A percentile compares a stretch with the other conserved stretches of the same genome.
Conservation (phyloP, 2,888 invertebrate species). For the Charanyca ferruginea region DNA sequence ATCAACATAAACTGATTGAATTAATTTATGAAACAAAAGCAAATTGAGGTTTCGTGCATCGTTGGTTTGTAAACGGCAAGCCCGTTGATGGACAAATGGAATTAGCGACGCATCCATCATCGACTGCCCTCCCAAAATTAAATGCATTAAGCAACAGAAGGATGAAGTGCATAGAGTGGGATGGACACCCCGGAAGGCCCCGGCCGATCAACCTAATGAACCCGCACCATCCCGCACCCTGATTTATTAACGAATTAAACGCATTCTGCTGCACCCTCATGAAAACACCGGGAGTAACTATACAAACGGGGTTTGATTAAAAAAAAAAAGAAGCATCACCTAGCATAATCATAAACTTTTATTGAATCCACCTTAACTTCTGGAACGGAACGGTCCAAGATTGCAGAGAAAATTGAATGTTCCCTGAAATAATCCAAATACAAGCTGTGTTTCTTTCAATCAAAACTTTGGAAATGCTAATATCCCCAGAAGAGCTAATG, state of each 20-base stretch:
- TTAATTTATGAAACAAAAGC: slow-evolving; percentile 52
- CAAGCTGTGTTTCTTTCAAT: slow-evolving; percentile 43
- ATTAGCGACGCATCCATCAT: slow-evolving; percentile 81
- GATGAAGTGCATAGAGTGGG: slow-evolving; percentile 80
- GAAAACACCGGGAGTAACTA: slow-evolving; percentile 71
- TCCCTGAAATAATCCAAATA: slow-evolving; percentile 36
- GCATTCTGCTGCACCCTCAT: slow-evolving; percentile 89
- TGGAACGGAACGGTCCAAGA: slow-evolving; percentile 30
- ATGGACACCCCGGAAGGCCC: slow-evolving; percentile 86
- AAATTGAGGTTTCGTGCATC: slow-evolving; percentile 56
- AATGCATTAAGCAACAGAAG: slow-evolving; percentile 84
- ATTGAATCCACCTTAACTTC: slow-evolving; percentile 44
- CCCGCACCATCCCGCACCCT: slow-evolving; percentile 87
- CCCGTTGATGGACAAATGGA: slow-evolving; percentile 69
- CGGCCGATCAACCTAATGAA: slow-evolving; percentile 90
- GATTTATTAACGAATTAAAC: slow-evolving; percentile 91
- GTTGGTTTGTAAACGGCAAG: slow-evolving; percentile 57
- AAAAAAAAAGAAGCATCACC: slow-evolving; percentile 47
- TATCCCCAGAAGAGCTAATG: slow-evolving; percentile 48
- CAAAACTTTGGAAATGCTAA: slow-evolving; percentile 45
- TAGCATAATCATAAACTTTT: slow-evolving; percentile 46
- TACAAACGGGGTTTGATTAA: slow-evolving; percentile 42
- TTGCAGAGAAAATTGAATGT: slow-evolving; percentile 38
- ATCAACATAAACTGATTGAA: slow-evolving; percentile 33
- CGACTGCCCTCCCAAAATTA: slow-evolving; percentile 80